Base-by-base conservation (phyloP, 2,113 vertebrate species). In the Pseudorhombus dupliciocellatus region DNA sequence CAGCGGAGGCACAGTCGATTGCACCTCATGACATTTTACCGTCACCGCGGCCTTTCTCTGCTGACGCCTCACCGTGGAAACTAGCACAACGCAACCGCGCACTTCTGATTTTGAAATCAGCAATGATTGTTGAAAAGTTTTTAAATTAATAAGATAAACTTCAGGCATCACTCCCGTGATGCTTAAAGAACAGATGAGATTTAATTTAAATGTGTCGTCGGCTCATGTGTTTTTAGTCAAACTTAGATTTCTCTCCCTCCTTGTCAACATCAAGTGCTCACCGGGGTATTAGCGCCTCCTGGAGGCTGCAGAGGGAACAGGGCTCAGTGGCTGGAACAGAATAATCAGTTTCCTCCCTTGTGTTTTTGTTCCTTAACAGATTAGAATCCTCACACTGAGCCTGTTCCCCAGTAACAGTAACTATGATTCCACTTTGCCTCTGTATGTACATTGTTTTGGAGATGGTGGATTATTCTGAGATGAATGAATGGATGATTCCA, bases 391-490 rank as follows among this genome's bases (percentile, higher is more conserved):
- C 11, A 80, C 75, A 65, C 44, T 80, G 26, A 66, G 16, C 11
- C 2, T 10, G 0, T 70, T 67, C 58, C 14, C 10, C 9, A 0
- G 1, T 54, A 20, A 78, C 76, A 79, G 1, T 15, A 85, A 84
- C 71, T 75, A 50, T 86, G 82, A 79, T 63, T 80, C 48, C 62
- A 70, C 75, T 77, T 77, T 76, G 25, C 61, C 73, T 34, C 5
- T 51, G 8, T 31, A 48, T 71, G 78, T 73, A 22, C 4, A 44
- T 68, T 70, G 30, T 74, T 79, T 34, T 67, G 14, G 56, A 75
- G 66, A 76, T 80, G 31, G 69, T 22, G 18, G 70, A 81, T 81
- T 74, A 66, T 82, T 83, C 59, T 72, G 65, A 83, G 75, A n/a
- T n/a, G n/a, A 14, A 69, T 66, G 50, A 66, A 66, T 37, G 44